Base-by-base conservation (phyloP, 2,888 invertebrate genomes). In the Cataglyphis livida region DNA sequence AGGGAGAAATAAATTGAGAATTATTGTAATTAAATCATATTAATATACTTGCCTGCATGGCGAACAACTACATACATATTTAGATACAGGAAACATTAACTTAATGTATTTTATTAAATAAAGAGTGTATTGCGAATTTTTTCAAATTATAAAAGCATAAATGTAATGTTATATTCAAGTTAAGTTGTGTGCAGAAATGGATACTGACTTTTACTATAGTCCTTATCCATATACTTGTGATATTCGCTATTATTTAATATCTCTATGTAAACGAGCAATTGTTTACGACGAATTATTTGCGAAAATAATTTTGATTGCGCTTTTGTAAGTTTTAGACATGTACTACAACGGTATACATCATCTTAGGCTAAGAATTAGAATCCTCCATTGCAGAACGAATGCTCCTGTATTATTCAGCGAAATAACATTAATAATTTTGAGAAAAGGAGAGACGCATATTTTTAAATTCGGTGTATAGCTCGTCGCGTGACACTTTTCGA, bases 41-140 rank as follows among this genome's bases (percentile, higher is more conserved):
- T 81, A 83, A 64, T 10, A 18, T 64, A 70, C 41, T 81, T 83
- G 68, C 51, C 74, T 25, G 64, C 61, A 62, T 28, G 51, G 61
- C 65, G 64, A 82, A 75, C 64, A 65, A 35, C 68, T 82, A 79
- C 51, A 62, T 90, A 83, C 57, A 82, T 82, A 90, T 84, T 87
- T 85, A 84, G 79, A 79, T 85, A 83, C 64, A 82, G 57, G n/a
- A 83, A 82, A 35, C 74, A 82, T 84, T 84, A 85, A 90, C 84
- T 87, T 88, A 84, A 88, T 87, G 84, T 89, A 88, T 90, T 90
- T 88, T 90, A 88, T 83, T 88, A 87, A 87, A 82, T 75, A 82
- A 84, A 90, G 74, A 90, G 74, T 75, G 74, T 85, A 87, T 64
- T 87, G 79, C 21, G 71, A 74, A 87, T 71, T 62, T 74, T 74